Evolutionary conservation across 2,797 vertebrate species (phyloP).

Genomic region (Ctenopoma kingsleyae): DNA sequence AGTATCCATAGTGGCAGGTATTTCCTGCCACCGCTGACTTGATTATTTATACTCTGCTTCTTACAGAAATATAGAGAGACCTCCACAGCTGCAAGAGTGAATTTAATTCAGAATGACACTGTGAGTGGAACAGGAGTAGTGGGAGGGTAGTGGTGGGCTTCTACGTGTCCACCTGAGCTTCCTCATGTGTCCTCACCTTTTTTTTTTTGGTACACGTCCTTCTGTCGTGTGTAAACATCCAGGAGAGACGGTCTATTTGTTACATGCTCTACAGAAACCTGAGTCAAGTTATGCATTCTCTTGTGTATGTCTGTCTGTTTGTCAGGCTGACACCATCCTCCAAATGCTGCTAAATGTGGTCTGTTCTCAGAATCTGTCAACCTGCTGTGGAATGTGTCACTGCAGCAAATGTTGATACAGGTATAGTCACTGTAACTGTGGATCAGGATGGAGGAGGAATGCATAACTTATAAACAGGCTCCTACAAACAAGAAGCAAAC

Average conservation of each 20-base stretch:
- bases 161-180: constrained; percentile 1
- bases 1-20: not conserved
- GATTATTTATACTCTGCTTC: not conserved
- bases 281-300: too few relatives aligned
- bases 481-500: too few relatives aligned
- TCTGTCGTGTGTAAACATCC: not conserved
- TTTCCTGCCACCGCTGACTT: constrained; percentile 8
- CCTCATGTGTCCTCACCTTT: not conserved
- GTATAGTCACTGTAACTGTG: too few relatives aligned
- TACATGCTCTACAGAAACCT: not conserved
- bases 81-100: constrained; percentile 10
- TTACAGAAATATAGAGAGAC: not conserved
- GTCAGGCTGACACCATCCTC: not conserved
- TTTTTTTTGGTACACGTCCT: not conserved
- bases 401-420: not conserved
- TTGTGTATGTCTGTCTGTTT: not conserved
- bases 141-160: not conserved
- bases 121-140: not conserved
- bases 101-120: constrained; percentile 22
- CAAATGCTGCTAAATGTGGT: not conserved
- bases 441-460: not conserved
- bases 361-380: not conserved
- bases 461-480: not conserved
- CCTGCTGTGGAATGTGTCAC: not conserved
- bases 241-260: not conserved